These are phyloP conservation scores for Agrilus cyanescens DNA, from an alignment of 2,888 invertebrate species.

Conservation along the genomic window DNA sequence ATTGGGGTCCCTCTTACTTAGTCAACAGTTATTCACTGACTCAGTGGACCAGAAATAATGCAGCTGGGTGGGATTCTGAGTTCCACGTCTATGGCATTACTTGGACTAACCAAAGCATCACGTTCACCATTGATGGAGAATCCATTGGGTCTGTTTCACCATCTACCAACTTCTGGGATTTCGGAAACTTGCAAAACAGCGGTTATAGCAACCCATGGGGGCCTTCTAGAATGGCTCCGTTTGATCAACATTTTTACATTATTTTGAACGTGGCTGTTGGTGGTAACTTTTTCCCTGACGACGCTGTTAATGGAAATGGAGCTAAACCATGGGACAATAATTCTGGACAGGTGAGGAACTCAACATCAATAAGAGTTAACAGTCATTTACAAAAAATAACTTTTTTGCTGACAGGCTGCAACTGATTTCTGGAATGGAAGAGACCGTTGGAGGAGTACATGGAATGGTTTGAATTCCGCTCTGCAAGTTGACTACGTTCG, in stretches of 20 bases:
- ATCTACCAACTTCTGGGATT: conserved; percentile 49
- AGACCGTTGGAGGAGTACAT: conserved; percentile 42
- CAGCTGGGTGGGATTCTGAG: conserved; percentile 38
- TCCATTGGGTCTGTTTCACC: conserved; percentile 41
- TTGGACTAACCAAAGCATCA: conserved; percentile 47
- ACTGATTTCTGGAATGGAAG: conserved; percentile 49
- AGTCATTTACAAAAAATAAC: conserved; percentile 8
- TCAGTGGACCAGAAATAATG: conserved; percentile 32
- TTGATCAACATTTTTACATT: conserved; percentile 54
- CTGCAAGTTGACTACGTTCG: conserved; percentile 53
- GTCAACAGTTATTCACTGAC: conserved; percentile 43
- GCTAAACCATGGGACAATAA: conserved; percentile 50
- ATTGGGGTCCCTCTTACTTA: conserved; percentile 50
- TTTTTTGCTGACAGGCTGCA: conserved; percentile 29
- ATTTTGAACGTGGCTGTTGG: conserved; percentile 57
- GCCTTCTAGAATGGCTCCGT: conserved; percentile 51
- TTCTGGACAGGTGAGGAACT: conserved; percentile 38
- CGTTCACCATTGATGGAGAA: conserved; percentile 42
- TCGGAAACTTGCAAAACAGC: conserved; percentile 42
- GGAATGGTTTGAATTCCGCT: conserved; percentile 40
- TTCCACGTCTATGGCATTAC: conserved; percentile 56
- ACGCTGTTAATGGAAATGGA: conserved; percentile 35
- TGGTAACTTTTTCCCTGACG: conserved; percentile 55
- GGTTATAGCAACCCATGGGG: conserved; percentile 46
- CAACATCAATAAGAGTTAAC: not conserved